These are phyloP conservation scores for Leptura quadrifasciata DNA, from an alignment of 2,888 invertebrate species.

Conservation along the genomic window DNA sequence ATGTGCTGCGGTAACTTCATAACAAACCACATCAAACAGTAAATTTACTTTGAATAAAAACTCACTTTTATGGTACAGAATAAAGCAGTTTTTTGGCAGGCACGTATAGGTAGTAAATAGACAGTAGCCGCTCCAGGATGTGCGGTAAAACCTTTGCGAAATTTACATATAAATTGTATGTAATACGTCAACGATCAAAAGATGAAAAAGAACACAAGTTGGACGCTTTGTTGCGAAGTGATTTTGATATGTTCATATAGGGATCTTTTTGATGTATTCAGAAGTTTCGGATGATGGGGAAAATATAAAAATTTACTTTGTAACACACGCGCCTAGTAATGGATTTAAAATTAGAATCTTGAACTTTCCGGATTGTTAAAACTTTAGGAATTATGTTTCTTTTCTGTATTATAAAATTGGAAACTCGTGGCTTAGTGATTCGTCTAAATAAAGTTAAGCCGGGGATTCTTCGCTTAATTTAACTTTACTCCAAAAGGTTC, in stretches of 20 bases:
- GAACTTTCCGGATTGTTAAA: conserved; percentile 23
- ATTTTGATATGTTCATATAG: conserved; percentile 55
- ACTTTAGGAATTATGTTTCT: conserved; percentile 23
- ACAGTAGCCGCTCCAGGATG: conserved; percentile 50
- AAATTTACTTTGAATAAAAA: conserved; percentile 63
- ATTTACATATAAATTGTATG: conserved; percentile 69
- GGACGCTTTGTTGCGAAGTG: conserved; percentile 56
- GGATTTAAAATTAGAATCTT: conserved; percentile 29
- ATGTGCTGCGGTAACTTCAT: conserved; percentile 59
- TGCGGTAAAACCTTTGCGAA: conserved; percentile 58
- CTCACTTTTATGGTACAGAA: conserved; percentile 55
- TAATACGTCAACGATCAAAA: conserved; percentile 64
- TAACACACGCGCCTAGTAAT: conserved; percentile 8
- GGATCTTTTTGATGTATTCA: conserved; percentile 47
- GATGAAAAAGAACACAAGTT: conserved; percentile 61
- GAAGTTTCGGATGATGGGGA: conserved; percentile 16
- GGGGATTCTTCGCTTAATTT: conserved; percentile 6
- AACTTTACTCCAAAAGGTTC: not conserved
- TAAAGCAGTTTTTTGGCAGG: conserved; percentile 26
- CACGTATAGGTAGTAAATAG: conserved; percentile 47
- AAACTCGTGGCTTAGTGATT: conserved; percentile 7
- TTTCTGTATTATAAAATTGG: conserved; percentile 16
- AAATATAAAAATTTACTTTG: conserved; percentile 15
- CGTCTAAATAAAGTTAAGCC: conserved; percentile 9
- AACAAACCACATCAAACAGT: conserved; percentile 64